A percentile compares a stretch with the other conserved stretches of the same genome.
Evolutionary conservation across 2,113 vertebrate genomes (phyloP).

Genomic region (Ceyx margarethae): DNA sequence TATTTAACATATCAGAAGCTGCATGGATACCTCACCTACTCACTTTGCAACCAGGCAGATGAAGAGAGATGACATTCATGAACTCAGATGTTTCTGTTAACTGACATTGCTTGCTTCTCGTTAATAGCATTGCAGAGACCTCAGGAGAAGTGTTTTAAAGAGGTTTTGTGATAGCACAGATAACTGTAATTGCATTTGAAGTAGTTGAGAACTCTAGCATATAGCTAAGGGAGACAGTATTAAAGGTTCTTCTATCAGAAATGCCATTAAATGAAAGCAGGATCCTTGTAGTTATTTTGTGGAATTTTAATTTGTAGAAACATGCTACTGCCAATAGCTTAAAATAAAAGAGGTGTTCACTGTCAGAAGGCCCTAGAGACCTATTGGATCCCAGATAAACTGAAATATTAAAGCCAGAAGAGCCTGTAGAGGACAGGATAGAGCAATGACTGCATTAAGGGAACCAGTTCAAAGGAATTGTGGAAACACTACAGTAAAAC

Average conservation of each 20-base stretch:
- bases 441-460: neutral
- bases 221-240: conserved; percentile 29
- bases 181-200: conserved; percentile 19
- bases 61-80: neutral
- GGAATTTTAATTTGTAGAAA: conserved; percentile 43
- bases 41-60: neutral
- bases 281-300: neutral
- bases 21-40: neutral
- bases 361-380: neutral
- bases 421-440: neutral
- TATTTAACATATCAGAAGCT: neutral
- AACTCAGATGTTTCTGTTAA: neutral
- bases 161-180: conserved; percentile 17
- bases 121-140: conserved; percentile 9
- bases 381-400: conserved; percentile 17
- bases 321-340: neutral
- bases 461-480: conserved; percentile 37
- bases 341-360: neutral
- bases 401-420: conserved; percentile 44
- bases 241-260: conserved; percentile 31
- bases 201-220: neutral
- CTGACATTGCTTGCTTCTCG: neutral
- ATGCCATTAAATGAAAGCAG: conserved; percentile 20
- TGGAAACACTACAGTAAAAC: conserved; percentile 1
- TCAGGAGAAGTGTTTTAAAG: conserved; percentile 8